phyloP scores from a whole-genome alignment of 2,888 invertebrate genomes.

The Caenorhabditis drosophilae region DNA sequence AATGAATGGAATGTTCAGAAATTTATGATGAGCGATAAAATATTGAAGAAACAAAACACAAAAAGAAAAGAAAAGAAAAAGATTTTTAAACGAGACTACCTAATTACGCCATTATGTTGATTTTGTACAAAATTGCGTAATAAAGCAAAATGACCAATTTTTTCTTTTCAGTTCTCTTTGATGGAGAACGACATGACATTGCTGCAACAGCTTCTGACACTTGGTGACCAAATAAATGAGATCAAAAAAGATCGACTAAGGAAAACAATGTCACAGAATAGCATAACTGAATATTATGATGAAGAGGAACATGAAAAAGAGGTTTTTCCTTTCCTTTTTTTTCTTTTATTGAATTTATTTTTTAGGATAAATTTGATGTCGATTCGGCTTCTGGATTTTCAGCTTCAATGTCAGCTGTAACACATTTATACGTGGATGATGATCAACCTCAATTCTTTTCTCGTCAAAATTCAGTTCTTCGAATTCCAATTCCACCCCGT shows the following conservation, averaged over 20 bases:
- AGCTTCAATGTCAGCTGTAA: conserved; percentile 61
- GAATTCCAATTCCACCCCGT: conserved; percentile 67
- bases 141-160: conserved; percentile 1
- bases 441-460: conserved; percentile 65
- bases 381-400: conserved; percentile 49
- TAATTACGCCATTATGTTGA: background rate
- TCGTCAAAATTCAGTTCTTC: conserved; percentile 66
- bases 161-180: conserved; percentile 61
- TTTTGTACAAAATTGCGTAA: background rate
- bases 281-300: conserved; percentile 43
- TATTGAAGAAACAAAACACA: background rate
- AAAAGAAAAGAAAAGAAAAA: background rate
- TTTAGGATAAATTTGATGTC: conserved; percentile 43
- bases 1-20: too few relatives aligned
- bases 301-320: conserved; percentile 42
- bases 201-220: conserved; percentile 63
- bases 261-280: conserved; percentile 38
- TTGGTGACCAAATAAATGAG: conserved; percentile 60
- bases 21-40: background rate
- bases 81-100: too few relatives aligned
- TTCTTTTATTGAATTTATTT: background rate
- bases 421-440: conserved; percentile 59
- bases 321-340: background rate
- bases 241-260: conserved; percentile 45
- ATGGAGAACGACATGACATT: conserved; percentile 68